Evolutionary conservation across 2,888 invertebrate species (phyloP), one percentile per base, ranked within the genome.

Genomic region (Archips crataeganus): DNA sequence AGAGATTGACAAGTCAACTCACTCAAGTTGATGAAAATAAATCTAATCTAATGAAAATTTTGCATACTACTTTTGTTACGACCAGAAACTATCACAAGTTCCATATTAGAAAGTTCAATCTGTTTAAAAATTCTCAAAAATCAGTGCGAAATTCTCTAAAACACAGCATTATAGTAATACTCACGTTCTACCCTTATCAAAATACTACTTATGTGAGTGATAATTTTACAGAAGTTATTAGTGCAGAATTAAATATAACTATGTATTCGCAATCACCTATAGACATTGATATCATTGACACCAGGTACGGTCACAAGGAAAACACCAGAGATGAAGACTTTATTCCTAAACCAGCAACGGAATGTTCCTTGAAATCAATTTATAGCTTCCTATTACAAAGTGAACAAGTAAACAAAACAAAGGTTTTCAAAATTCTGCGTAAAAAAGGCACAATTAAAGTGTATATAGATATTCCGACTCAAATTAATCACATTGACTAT

Each of bases 271-370:
- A 83, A 47, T 79, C 83, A 3, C 77, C 81, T 1, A 81, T 93
- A 60, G 86, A 90, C 63, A 89, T 94, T 74, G 88, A 92, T 78
- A 84, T 93, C 23, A 87, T 91, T 54, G 87, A 89, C 76, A 79
- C 84, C 2, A 85, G 78, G 49, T 83, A 82, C 77, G 80, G 82
- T 75, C 75, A 77, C 34, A 76, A 76, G 36, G 74, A 62, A n/a
- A 76, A 77, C 73, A 76, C 78, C 62, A 82, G 75, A n/a, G 75
- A 81, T 45, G 75, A 78, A 64, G 74, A 66, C 39, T 5, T 70
- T 2, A 79, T 76, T 49, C 45, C 76, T 2, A 75, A 75, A 8
- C 63, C 36, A 15, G 79, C 80, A 3, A 77, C 78, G 32, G 82
- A 82, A 34, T 93, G 93, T 76, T 80, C 86, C 68, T 77, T 93